These are phyloP conservation scores for Lymantria dispar DNA, from an alignment of 2,888 invertebrate genomes.

Conservation along the genomic window DNA sequence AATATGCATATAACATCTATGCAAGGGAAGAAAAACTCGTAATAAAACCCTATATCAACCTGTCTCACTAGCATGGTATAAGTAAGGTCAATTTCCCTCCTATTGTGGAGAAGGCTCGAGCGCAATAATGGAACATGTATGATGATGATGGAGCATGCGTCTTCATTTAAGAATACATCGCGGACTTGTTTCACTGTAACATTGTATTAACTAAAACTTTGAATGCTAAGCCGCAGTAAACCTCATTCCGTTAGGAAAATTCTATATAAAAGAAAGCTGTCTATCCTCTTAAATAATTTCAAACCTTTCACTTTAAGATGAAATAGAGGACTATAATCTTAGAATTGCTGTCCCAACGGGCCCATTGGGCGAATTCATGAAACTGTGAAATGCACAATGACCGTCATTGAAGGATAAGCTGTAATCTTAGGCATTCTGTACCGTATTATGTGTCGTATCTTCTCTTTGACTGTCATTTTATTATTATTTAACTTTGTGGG, in stretches of 20 bases:
- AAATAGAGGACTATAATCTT: conserved; percentile 35
- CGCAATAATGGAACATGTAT: no score
- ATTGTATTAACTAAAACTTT: no score
- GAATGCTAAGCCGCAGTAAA: neutral
- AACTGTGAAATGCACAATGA: conserved; percentile 46
- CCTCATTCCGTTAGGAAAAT: conserved; percentile 2
- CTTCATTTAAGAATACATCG: no score
- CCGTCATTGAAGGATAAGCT: conserved; percentile 36
- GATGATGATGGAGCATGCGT: no score
- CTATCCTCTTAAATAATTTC: conserved; percentile 7
- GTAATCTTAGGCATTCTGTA: conserved; percentile 17
- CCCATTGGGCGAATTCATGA: conserved; percentile 23
- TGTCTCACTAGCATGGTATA: no score
- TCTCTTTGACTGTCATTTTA: conserved; percentile 25
- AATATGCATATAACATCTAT: no score
- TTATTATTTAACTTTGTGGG: conserved; percentile 40
- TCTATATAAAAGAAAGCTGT: conserved; percentile 6
- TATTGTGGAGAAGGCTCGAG: no score
- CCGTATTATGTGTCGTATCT: conserved; percentile 21
- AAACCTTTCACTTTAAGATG: conserved; percentile 38
- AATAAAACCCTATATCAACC: no score
- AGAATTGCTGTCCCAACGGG: neutral
- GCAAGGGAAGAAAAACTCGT: no score
- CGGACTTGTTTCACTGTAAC: no score
- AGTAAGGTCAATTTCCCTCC: no score